phyloP scores from a whole-genome alignment of 2,888 invertebrate species.

The Lissocephala sabroskyi region DNA sequence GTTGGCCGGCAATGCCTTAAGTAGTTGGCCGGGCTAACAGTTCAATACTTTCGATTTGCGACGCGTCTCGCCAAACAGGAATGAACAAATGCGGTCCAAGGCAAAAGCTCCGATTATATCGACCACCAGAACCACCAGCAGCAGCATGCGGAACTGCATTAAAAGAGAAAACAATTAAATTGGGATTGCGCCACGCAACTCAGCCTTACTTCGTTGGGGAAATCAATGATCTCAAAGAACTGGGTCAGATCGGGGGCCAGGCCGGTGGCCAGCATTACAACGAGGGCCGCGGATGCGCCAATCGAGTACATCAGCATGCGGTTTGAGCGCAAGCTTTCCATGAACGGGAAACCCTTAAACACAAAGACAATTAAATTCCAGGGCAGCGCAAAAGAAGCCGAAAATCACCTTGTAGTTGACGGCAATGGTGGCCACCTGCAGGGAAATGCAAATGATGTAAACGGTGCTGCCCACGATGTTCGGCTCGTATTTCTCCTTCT shows the following conservation, averaged over 20 bases:
- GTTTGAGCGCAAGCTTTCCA: conserved; percentile 96
- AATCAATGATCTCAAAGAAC: conserved; percentile 96
- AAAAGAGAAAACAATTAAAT: conserved; percentile 29
- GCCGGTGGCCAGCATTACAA: conserved; percentile 89
- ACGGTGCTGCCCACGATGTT: conserved; percentile 98
- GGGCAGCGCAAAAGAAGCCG: too few relatives aligned
- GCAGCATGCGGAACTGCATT: conserved; percentile 87
- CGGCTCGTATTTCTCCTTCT: conserved; percentile 91
- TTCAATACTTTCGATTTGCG: conserved; percentile 67
- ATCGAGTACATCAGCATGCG: conserved; percentile 94
- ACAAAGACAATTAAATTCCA: conserved; percentile 16
- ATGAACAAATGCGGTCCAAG: conserved; percentile 88
- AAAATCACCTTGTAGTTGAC: conserved; percentile 95
- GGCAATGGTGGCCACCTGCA: conserved; percentile 98
- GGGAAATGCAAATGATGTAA: conserved; percentile 96
- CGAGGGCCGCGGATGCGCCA: conserved; percentile 84
- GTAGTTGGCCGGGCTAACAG: conserved; percentile 23
- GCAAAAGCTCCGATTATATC: conserved; percentile 90
- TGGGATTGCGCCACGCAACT: neutral
- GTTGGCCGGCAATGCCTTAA: too few relatives aligned
- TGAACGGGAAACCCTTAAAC: conserved; percentile 95
- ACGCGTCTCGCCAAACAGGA: conserved; percentile 88
- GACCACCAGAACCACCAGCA: conserved; percentile 86
- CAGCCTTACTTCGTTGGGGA: conserved; percentile 88
- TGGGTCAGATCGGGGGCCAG: conserved; percentile 87